A percentile compares a stretch with the other conserved stretches of the same genome.
Conservation (phyloP, 2,797 vertebrate genomes). For the Carcharodon carcharias region DNA sequence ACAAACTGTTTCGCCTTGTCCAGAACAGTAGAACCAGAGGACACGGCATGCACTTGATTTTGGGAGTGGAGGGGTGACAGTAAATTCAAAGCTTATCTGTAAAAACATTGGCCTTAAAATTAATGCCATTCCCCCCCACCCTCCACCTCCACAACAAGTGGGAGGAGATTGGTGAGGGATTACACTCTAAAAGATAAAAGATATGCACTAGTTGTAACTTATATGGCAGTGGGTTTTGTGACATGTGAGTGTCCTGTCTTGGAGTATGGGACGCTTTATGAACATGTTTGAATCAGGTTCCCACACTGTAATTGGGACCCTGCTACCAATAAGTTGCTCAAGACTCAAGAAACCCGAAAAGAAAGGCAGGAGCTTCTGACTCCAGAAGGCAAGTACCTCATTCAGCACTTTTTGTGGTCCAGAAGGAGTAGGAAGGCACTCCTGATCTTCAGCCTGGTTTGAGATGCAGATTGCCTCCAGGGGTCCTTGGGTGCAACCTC, state of each 20-base stretch:
- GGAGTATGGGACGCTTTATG: neutral
- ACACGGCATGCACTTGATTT: neutral
- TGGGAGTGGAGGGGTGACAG: neutral
- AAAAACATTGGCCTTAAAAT: neutral
- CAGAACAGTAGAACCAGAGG: neutral
- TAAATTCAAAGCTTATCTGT: neutral
- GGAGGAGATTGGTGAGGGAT: no score
- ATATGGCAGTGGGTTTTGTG: neutral
- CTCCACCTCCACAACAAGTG: neutral
- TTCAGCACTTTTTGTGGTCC: neutral
- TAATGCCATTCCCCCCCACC: neutral
- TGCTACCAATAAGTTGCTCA: neutral
- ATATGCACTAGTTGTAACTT: no score
- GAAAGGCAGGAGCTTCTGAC: no score
- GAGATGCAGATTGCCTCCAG: neutral
- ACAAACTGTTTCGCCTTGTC: neutral
- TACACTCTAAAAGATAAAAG: neutral
- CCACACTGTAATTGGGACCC: neutral
- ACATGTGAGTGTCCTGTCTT: neutral
- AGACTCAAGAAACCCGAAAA: neutral
- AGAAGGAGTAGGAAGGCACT: neutral
- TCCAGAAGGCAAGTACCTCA: neutral
- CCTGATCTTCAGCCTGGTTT: neutral
- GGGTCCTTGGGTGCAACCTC: neutral
- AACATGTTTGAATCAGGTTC: neutral